Conservation (phyloP, 2,888 invertebrate genomes). For the Catonia carolina region DNA sequence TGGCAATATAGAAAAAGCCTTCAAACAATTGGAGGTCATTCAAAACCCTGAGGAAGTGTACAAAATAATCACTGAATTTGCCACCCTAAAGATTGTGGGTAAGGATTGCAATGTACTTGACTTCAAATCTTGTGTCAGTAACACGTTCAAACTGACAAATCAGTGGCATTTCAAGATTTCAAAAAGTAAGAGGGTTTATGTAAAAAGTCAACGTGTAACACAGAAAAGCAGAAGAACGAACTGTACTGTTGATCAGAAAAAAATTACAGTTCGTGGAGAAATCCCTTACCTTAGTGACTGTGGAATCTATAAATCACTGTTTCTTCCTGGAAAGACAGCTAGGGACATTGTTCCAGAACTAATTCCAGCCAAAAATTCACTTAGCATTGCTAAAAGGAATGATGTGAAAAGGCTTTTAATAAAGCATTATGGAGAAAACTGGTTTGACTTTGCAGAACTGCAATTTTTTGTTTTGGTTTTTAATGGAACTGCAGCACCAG, state of each 20-base stretch:
- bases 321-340: neutral
- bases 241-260: neutral
- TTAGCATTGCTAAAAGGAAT: neutral
- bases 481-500: neutral
- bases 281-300: neutral
- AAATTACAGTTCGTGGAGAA: neutral
- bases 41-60: conserved; percentile 28
- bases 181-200: conserved; percentile 4
- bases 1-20: conserved; percentile 34
- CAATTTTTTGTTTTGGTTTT: neutral
- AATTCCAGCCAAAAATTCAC: neutral
- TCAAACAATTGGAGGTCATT: conserved; percentile 29
- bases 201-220: too few relatives aligned
- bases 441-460: neutral
- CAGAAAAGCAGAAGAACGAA: too few relatives aligned
- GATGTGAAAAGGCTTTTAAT: neutral
- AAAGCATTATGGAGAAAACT: neutral
- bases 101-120: conserved; percentile 25
- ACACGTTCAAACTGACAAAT: conserved; percentile 1
- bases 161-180: conserved; percentile 21
- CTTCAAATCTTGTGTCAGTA: conserved; percentile 26
- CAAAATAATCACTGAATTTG: conserved; percentile 26
- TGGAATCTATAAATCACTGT: neutral
- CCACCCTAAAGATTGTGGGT: conserved; percentile 27
- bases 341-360: neutral